Conservation (phyloP, 2,797 vertebrate genomes). For the Poeciliopsis presidionis region DNA sequence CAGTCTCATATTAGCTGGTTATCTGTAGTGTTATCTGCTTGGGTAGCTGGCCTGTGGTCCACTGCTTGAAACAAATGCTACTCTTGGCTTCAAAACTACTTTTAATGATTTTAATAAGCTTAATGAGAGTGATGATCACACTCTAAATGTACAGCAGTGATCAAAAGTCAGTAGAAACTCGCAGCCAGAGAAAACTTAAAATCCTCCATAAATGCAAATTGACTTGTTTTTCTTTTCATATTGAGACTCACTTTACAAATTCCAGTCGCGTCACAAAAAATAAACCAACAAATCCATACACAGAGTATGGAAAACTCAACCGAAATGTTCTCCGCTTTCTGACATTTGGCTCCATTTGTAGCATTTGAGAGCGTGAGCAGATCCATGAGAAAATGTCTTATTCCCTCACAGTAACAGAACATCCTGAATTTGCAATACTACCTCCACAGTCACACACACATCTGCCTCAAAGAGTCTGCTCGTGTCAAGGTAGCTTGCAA, state of each 20-base stretch:
- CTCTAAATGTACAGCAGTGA: neutral
- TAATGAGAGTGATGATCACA: neutral
- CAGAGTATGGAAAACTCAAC: neutral
- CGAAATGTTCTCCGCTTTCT: slow-evolving; percentile 10
- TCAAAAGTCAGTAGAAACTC: neutral
- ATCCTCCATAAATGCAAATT: neutral
- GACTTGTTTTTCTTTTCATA: neutral
- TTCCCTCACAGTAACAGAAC: slow-evolving; percentile 4
- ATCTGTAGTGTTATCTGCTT: neutral
- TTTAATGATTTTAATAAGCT: neutral
- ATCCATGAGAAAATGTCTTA: slow-evolving; percentile 5
- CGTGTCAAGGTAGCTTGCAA: slow-evolving; percentile 67
- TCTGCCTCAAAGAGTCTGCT: slow-evolving; percentile 54
- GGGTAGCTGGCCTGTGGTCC: neutral
- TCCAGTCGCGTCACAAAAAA: neutral
- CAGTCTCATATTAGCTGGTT: neutral
- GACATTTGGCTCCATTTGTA: slow-evolving; percentile 8
- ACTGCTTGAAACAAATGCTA: neutral
- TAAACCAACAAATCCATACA: neutral
- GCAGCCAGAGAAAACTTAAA: neutral
- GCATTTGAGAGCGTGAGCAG: slow-evolving; percentile 15
- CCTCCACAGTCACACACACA: slow-evolving; percentile 23
- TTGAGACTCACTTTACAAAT: neutral
- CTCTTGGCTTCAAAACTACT: neutral
- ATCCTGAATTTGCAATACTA: slow-evolving; percentile 21